Conservation (phyloP, 1,140 invertebrate genomes). For the Spodoptera frugiperda region DNA sequence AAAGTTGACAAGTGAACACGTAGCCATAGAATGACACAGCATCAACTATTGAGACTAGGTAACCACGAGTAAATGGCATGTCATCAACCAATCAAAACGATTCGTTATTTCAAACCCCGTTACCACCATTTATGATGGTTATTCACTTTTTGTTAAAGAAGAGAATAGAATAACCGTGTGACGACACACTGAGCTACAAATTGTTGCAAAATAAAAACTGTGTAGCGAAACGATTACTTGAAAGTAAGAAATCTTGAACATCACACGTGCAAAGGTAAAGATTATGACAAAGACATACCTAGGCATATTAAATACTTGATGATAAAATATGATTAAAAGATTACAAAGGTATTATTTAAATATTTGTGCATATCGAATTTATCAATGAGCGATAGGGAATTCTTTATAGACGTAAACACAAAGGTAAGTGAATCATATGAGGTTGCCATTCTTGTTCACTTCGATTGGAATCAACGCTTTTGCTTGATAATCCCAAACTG, state of each 20-base stretch:
- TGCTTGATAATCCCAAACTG: background rate
- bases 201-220: background rate
- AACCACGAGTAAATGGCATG: constrained; percentile 7
- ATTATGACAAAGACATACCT: too few relatives aligned
- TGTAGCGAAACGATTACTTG: background rate
- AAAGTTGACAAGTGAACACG: background rate
- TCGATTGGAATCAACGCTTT: too few relatives aligned
- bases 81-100: constrained; percentile 27
- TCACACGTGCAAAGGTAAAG: background rate
- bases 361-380: too few relatives aligned
- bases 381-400: too few relatives aligned
- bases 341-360: too few relatives aligned
- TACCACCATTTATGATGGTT: constrained; percentile 12
- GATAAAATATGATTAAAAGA: background rate
- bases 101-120: constrained; percentile 23
- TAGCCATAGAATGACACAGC: background rate
- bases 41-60: constrained; percentile 19
- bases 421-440: too few relatives aligned
- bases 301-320: background rate
- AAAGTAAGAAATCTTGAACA: background rate
- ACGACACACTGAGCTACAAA: constrained; percentile 31
- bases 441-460: too few relatives aligned
- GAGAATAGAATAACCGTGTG: constrained; percentile 27
- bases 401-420: too few relatives aligned
- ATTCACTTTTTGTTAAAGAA: constrained; percentile 14